These are phyloP conservation scores for Oryzias sinensis DNA, from an alignment of 2,797 vertebrate species.

Conservation along the genomic window DNA sequence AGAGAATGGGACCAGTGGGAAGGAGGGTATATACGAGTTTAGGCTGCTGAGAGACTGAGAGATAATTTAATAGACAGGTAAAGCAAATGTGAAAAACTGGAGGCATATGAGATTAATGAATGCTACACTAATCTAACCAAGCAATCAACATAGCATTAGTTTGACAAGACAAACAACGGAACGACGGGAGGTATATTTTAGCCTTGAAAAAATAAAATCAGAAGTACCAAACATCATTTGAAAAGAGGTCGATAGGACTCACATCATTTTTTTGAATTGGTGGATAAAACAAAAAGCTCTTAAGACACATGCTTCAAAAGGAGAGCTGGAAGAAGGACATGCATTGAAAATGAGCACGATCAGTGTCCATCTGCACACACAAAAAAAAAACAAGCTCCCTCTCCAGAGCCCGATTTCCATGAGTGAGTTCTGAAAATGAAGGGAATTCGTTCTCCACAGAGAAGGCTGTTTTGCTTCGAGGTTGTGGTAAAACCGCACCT, in stretches of 20 bases:
- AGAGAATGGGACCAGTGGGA: conserved; percentile 51
- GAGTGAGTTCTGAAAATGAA: conserved; percentile 3
- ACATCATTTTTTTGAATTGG: not conserved
- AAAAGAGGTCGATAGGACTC: not conserved
- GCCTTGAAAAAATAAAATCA: conserved; percentile 10
- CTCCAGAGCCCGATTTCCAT: conserved; percentile 4
- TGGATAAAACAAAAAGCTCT: conserved; percentile 7
- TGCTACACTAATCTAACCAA: conserved; percentile 51
- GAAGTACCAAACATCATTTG: conserved; percentile 16
- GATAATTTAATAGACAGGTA: conserved; percentile 66
- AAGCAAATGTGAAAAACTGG: conserved; percentile 56
- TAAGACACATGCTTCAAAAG: not conserved
- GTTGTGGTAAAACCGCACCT: conserved; percentile 3
- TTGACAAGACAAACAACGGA: conserved; percentile 57
- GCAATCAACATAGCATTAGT: conserved; percentile 46
- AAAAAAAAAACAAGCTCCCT: not conserved
- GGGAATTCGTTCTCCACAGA: not conserved
- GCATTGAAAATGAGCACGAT: no score
- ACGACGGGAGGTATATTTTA: conserved; percentile 42
- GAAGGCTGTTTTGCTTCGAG: not conserved
- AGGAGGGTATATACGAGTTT: conserved; percentile 44
- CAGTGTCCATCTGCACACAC: not conserved
- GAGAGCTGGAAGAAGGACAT: no score
- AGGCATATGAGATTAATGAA: conserved; percentile 62
- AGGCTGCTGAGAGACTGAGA: conserved; percentile 55